These are phyloP conservation scores for Ceraclea dissimilis DNA, from an alignment of 2,888 invertebrate genomes.

Conservation along the genomic window DNA sequence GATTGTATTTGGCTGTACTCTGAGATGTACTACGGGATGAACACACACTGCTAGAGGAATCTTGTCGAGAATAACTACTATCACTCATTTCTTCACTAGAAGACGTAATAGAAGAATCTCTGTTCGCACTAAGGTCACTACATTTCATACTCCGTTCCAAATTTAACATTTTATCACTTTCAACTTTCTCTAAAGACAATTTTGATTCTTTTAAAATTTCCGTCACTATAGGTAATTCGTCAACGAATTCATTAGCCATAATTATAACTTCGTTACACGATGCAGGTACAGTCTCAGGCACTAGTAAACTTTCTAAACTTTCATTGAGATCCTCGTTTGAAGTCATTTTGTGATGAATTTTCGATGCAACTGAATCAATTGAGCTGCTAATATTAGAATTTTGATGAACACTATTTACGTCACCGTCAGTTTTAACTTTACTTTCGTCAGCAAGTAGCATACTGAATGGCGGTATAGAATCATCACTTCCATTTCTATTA, in stretches of 20 bases:
- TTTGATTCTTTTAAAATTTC: conserved; percentile 18
- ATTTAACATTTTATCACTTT: conserved; percentile 20
- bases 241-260: conserved; percentile 23
- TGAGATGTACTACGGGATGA: conserved; percentile 55
- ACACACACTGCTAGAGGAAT: conserved; percentile 54
- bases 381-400: not conserved
- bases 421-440: not conserved
- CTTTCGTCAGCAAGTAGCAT: not conserved
- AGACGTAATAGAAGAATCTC: not conserved
- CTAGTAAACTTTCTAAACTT: conserved; percentile 20
- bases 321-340: conserved; percentile 21
- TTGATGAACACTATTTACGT: not conserved
- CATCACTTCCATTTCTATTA: not conserved
- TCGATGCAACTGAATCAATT: not conserved
- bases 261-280: conserved; percentile 25
- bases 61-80: conserved; percentile 39
- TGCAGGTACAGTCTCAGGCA: conserved; percentile 16
- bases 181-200: conserved; percentile 6
- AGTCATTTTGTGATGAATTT: conserved; percentile 5
- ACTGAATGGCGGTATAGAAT: not conserved
- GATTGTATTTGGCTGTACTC: conserved; percentile 63
- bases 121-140: not conserved
- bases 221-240: conserved; percentile 21
- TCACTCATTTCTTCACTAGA: conserved; percentile 20
- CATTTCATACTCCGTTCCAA: conserved; percentile 20